Evolutionary conservation across 2,113 vertebrate species (phyloP).

Genomic region (Burhinus bistriatus): DNA sequence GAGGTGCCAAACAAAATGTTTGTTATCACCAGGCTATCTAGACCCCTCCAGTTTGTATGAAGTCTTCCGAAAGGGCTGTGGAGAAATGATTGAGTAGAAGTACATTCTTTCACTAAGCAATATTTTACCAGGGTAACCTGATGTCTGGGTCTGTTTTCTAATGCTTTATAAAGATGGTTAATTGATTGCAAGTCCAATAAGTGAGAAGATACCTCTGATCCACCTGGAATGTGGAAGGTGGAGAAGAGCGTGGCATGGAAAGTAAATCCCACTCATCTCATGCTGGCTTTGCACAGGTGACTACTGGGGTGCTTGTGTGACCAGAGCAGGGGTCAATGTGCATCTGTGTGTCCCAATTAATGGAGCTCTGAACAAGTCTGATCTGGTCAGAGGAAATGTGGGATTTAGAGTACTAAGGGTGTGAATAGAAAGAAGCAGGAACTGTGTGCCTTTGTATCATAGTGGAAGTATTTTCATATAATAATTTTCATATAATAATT

Average conservation of each 20-base stretch:
- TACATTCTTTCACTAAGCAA: not conserved
- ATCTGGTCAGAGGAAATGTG: not conserved
- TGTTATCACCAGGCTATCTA: not conserved
- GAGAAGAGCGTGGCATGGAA: accelerated
- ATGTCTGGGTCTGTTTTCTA: not conserved
- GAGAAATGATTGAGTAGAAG: not conserved
- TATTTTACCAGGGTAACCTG: not conserved
- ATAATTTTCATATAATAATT: not conserved
- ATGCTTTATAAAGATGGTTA: not conserved
- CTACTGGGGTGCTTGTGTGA: not conserved
- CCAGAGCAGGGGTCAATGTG: accelerated
- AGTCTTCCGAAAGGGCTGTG: not conserved
- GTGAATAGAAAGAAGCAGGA: not conserved
- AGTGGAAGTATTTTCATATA: not conserved
- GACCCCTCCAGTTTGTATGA: not conserved
- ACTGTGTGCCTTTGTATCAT: accelerated
- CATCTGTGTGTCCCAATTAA: not conserved
- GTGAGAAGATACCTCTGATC: not conserved
- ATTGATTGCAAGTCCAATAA: not conserved
- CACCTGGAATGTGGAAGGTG: not conserved
- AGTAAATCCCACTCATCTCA: not conserved
- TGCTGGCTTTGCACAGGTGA: not conserved
- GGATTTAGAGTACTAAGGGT: not conserved
- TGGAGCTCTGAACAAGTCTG: not conserved
- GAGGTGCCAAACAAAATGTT: not conserved